Conservation (phyloP, 2,797 vertebrate genomes). For the Onychomys torridus region DNA sequence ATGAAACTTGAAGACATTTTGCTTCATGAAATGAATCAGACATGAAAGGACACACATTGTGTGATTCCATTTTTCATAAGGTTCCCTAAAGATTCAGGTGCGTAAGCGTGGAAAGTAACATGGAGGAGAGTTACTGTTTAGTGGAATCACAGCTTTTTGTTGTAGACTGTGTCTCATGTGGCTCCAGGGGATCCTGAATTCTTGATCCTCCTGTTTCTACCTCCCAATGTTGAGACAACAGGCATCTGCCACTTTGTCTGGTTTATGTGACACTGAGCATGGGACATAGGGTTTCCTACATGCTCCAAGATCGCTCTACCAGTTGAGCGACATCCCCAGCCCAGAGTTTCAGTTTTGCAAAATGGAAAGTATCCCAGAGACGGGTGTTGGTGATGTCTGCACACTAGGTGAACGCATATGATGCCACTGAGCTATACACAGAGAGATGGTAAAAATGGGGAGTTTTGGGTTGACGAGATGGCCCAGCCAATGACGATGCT, state of each 20-base stretch:
- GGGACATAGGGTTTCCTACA: too few relatives aligned
- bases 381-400: not conserved
- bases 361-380: not conserved
- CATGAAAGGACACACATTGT: not conserved
- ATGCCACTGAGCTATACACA: not conserved
- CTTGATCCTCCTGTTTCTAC: not conserved
- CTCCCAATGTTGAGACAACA: not conserved
- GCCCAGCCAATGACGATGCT: not conserved
- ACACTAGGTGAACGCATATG: accelerated
- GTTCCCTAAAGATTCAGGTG: not conserved
- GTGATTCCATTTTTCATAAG: not conserved
- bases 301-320: not conserved
- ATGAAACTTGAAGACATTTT: not conserved
- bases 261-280: not conserved
- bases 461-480: not conserved
- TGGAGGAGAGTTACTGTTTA: not conserved
- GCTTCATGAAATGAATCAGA: not conserved
- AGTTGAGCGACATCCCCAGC: not conserved
- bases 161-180: not conserved
- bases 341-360: not conserved
- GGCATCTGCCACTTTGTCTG: not conserved
- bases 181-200: not conserved
- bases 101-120: too few relatives aligned
- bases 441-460: not conserved
- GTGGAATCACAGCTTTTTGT: not conserved